Conservation (phyloP, 1,140 invertebrate genomes). For the Philaenus spumarius region DNA sequence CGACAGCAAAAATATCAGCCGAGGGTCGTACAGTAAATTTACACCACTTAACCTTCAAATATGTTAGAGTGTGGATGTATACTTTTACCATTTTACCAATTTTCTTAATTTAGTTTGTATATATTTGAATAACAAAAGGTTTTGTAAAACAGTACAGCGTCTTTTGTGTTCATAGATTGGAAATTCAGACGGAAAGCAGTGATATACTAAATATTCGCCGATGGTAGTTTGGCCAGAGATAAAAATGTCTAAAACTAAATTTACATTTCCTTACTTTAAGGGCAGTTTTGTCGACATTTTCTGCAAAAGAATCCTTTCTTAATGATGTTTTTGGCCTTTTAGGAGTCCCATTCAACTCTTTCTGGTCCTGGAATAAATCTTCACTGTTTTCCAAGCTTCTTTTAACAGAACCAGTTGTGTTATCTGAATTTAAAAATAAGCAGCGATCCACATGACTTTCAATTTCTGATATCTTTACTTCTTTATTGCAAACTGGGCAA, state of each 20-base stretch:
- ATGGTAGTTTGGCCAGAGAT: no score
- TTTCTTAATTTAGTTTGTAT: no score
- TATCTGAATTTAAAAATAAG: slow-evolving; percentile 53
- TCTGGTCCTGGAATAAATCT: slow-evolving; percentile 26
- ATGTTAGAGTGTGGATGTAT: no score
- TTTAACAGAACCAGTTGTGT: slow-evolving; percentile 19
- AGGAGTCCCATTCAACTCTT: slow-evolving; percentile 29
- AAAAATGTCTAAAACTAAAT: slow-evolving; percentile 17
- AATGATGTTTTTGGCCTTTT: slow-evolving; percentile 33
- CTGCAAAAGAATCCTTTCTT: slow-evolving; percentile 21
- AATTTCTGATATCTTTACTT: slow-evolving; percentile 44
- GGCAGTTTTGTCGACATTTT: not conserved
- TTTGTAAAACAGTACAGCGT: no score
- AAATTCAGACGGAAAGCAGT: no score
- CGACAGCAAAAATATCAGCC: no score
- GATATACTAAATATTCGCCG: no score
- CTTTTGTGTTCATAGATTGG: no score
- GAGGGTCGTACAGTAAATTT: no score
- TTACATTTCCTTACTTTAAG: not conserved
- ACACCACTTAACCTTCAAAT: no score
- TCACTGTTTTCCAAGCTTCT: slow-evolving; percentile 33
- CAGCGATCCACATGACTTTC: slow-evolving; percentile 60
- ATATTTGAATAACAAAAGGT: no score
- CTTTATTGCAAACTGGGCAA: slow-evolving; percentile 51
- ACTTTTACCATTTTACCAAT: no score